Evolutionary conservation across 2,888 invertebrate species (phyloP).

Genomic region (Andrena bicolor): DNA sequence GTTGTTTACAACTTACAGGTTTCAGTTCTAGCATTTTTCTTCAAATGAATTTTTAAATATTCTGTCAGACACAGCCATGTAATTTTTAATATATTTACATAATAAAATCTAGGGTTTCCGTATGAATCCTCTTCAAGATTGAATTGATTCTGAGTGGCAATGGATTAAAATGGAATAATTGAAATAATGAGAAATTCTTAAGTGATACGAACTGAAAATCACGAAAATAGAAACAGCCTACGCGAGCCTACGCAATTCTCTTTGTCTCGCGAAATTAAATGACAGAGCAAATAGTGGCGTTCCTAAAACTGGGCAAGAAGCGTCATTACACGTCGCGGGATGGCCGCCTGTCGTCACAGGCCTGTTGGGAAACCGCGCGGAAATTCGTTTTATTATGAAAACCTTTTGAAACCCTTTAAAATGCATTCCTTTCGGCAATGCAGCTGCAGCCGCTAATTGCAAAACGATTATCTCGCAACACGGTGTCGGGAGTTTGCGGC

Average conservation of each 20-base stretch:
- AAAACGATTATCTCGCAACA: constrained; percentile 72
- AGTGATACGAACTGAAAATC: constrained; percentile 12
- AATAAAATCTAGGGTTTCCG: too few relatives aligned
- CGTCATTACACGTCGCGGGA: constrained; percentile 65
- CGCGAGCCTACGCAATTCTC: constrained; percentile 17
- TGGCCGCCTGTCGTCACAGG: constrained; percentile 65
- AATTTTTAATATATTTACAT: too few relatives aligned
- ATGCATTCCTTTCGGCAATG: constrained; percentile 62
- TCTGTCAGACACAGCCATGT: too few relatives aligned
- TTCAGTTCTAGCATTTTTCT: too few relatives aligned
- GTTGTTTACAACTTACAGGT: too few relatives aligned
- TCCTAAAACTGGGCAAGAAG: constrained; percentile 61
- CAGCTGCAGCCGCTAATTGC: constrained; percentile 70
- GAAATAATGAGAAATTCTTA: neutral
- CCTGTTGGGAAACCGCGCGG: constrained; percentile 61
- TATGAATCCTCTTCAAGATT: too few relatives aligned
- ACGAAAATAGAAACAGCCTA: neutral
- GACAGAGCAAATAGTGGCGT: constrained; percentile 57
- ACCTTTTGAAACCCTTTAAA: constrained; percentile 34
- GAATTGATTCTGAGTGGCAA: too few relatives aligned
- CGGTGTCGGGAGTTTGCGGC: constrained; percentile 39
- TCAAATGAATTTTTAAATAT: too few relatives aligned
- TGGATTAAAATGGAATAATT: too few relatives aligned
- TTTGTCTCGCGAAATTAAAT: constrained; percentile 62
- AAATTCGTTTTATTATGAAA: constrained; percentile 73